Conservation (phyloP, 2,888 invertebrate species). For the Scaptomyza cyrtandrae region DNA sequence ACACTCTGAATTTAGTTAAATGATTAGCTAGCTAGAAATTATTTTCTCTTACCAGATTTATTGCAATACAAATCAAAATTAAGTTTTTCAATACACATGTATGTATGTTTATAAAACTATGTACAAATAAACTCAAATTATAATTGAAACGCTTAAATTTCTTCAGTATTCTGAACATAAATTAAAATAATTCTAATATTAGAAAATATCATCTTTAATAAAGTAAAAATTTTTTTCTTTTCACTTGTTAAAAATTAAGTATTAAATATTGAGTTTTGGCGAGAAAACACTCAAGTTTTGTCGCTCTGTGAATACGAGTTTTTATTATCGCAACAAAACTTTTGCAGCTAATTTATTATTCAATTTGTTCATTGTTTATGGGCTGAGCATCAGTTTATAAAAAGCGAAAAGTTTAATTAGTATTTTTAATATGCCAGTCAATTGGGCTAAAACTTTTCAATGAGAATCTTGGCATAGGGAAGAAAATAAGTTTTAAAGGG, state of each 20-base stretch:
- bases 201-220: too few relatives aligned
- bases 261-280: background rate
- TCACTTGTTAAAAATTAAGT: background rate
- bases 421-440: background rate
- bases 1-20: background rate
- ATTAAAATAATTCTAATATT: too few relatives aligned
- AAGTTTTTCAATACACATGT: too few relatives aligned
- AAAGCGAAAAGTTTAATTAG: constrained; percentile 2
- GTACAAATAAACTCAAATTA: too few relatives aligned
- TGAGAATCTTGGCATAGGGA: background rate
- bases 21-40: too few relatives aligned
- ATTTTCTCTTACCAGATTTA: too few relatives aligned
- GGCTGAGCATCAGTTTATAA: background rate
- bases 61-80: too few relatives aligned
- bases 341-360: background rate
- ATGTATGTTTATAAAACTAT: too few relatives aligned
- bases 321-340: background rate
- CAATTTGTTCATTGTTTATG: background rate
- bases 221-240: background rate
- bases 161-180: too few relatives aligned
- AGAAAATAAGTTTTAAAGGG: background rate
- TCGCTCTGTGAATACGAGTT: background rate
- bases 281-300: background rate
- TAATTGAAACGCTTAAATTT: too few relatives aligned
- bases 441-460: background rate